phyloP scores from a whole-genome alignment of 2,797 vertebrate genomes.

The Enteromius thamalakanensis region DNA sequence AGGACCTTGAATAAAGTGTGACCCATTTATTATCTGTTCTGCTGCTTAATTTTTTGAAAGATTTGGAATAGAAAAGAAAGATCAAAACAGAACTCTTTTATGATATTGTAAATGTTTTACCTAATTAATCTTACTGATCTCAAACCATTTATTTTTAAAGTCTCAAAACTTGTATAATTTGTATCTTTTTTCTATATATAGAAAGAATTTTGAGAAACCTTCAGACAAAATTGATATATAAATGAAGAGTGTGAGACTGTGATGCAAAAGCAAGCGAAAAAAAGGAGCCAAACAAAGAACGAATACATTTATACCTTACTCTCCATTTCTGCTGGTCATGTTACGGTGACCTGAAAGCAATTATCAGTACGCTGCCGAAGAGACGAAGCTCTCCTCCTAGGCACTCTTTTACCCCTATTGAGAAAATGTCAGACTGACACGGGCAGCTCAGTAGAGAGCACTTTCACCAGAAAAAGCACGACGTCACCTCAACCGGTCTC shows the following conservation, averaged over 20 bases:
- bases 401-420: constrained; percentile 42
- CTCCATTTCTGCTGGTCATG: constrained; percentile 64
- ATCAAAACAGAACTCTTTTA: background rate
- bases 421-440: constrained; percentile 62
- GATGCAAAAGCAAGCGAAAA: background rate
- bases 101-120: background rate
- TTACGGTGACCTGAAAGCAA: constrained; percentile 82
- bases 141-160: background rate
- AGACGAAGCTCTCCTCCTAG: constrained; percentile 33
- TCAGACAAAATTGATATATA: background rate
- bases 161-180: background rate
- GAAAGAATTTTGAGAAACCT: background rate
- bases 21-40: background rate
- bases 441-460: constrained; percentile 44
- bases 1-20: too few relatives aligned
- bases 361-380: constrained; percentile 72
- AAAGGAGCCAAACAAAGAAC: constrained; percentile 17
- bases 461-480: constrained; percentile 51
- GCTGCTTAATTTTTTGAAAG: background rate
- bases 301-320: constrained; percentile 30
- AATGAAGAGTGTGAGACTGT: background rate
- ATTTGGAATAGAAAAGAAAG: background rate
- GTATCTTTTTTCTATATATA: background rate
- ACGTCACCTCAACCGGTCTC: constrained; percentile 38
- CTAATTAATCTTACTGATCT: background rate